Percentiles rank a stretch among this genome's conserved stretches.
These are phyloP conservation scores for Notodonta ziczac DNA, from an alignment of 2,888 invertebrate species.

Conservation along the genomic window DNA sequence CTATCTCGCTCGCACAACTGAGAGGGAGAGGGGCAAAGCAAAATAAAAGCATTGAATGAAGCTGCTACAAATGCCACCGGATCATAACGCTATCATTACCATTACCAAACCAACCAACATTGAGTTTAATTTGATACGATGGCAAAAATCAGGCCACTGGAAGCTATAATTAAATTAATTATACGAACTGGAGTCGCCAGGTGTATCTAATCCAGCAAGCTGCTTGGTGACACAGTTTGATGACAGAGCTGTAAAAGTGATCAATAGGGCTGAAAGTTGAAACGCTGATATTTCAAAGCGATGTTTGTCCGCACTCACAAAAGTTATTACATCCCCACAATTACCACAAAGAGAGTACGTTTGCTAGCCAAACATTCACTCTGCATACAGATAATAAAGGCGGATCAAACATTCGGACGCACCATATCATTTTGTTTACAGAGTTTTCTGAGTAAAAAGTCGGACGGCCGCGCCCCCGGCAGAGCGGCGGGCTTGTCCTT, in stretches of 20 bases:
- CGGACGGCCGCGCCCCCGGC: constrained; percentile 75
- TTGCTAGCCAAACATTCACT: constrained; percentile 74
- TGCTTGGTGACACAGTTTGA: neutral
- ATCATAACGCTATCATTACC: constrained; percentile 53
- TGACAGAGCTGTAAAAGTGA: neutral
- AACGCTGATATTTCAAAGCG: constrained; percentile 43
- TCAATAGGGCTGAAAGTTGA: neutral
- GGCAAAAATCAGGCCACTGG: constrained; percentile 33
- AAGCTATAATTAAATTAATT: constrained; percentile 14
- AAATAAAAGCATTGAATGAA: constrained; percentile 81
- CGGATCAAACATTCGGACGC: constrained; percentile 82
- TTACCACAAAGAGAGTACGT: constrained; percentile 70
- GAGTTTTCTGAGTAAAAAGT: constrained; percentile 84
- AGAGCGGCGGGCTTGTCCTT: constrained; percentile 71
- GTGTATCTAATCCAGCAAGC: neutral
- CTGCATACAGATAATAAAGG: constrained; percentile 81
- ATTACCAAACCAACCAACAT: constrained; percentile 43
- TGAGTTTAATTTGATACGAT: constrained; percentile 38
- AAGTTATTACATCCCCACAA: constrained; percentile 65
- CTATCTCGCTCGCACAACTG: constrained; percentile 64
- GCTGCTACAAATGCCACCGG: constrained; percentile 60
- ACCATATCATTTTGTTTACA: constrained; percentile 84
- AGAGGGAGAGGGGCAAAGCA: constrained; percentile 66
- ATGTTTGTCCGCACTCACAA: constrained; percentile 53
- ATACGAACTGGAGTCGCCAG: neutral